These are phyloP conservation scores for Caenorhabditis sulstoni DNA, from an alignment of 2,888 invertebrate genomes.

Conservation along the genomic window DNA sequence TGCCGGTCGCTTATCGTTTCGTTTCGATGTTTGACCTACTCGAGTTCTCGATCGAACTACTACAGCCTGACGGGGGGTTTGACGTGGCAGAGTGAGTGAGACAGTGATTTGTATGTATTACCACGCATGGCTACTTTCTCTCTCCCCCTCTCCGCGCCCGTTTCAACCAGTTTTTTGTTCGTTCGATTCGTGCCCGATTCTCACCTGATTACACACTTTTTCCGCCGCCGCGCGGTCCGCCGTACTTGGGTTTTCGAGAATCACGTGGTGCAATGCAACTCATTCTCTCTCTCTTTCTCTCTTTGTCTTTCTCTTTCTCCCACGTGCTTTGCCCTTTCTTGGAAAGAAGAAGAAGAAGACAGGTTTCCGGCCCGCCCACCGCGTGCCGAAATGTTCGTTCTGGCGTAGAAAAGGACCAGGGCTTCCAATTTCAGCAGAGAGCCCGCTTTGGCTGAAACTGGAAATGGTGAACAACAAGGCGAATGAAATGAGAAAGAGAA, in stretches of 20 bases:
- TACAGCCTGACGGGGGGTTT: slow-evolving; percentile 8
- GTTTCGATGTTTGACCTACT: too few relatives aligned
- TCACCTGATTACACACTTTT: slow-evolving; percentile 24
- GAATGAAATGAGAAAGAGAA: too few relatives aligned
- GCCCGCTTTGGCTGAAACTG: slow-evolving; percentile 14
- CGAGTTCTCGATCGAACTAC: neutral
- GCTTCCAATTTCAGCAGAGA: neutral
- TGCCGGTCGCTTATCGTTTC: too few relatives aligned
- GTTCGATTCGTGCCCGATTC: slow-evolving; percentile 7
- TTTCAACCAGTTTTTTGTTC: neutral
- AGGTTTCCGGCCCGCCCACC: too few relatives aligned
- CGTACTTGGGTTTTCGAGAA: slow-evolving; percentile 11
- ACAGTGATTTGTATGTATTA: too few relatives aligned
- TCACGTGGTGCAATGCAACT: slow-evolving; percentile 35
- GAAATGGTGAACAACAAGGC: slow-evolving; percentile 38
- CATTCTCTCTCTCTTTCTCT: neutral
- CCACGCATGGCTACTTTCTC: neutral
- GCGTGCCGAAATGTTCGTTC: too few relatives aligned
- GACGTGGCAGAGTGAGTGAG: too few relatives aligned
- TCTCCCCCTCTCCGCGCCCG: neutral
- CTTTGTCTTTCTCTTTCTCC: neutral
- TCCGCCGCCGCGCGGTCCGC: neutral
- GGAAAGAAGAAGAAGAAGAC: too few relatives aligned
- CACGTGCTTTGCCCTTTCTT: neutral
- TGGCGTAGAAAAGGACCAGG: too few relatives aligned